A percentile compares a stretch with the other conserved stretches of the same genome.
Evolutionary conservation across 2,888 invertebrate species (phyloP).

Genomic region (Thyatira batis): DNA sequence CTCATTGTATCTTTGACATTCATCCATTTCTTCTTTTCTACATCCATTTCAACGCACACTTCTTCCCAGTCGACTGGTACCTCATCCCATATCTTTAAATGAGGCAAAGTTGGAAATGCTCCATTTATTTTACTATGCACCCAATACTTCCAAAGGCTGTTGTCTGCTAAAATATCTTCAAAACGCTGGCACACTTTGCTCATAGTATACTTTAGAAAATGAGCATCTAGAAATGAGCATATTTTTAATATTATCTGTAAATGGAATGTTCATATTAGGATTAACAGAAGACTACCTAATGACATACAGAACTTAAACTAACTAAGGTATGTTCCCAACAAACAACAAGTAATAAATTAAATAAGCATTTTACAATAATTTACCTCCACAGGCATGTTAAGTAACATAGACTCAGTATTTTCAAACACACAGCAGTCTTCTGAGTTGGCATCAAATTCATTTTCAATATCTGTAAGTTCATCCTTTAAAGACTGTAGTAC

Average conservation of each 20-base stretch:
- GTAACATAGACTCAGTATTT: conserved; percentile 42
- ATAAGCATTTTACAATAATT: too few relatives aligned
- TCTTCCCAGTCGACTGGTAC: conserved; percentile 78
- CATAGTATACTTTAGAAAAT: conserved; percentile 76
- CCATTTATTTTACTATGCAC: conserved; percentile 67
- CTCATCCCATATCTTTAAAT: conserved; percentile 60
- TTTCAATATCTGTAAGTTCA: conserved; percentile 50
- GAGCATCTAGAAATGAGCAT: conserved; percentile 82
- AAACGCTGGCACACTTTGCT: conserved; percentile 82
- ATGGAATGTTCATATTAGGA: too few relatives aligned
- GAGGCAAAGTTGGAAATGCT: conserved; percentile 62
- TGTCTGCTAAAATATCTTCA: conserved; percentile 79
- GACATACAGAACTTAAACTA: too few relatives aligned
- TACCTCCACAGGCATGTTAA: conserved; percentile 75
- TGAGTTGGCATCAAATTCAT: conserved; percentile 29
- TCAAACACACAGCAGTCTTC: conserved; percentile 35
- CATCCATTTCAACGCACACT: conserved; percentile 84
- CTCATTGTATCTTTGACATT: conserved; percentile 67
- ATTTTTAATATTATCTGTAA: conserved; percentile 84
- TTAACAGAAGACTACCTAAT: too few relatives aligned
- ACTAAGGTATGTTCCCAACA: too few relatives aligned
- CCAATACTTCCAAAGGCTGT: conserved; percentile 81
- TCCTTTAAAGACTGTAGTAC: conserved; percentile 49
- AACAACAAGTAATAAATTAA: neutral
- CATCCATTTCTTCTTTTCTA: conserved; percentile 80